phyloP scores from a whole-genome alignment of 2,797 vertebrate species.

The Pipistrellus kuhlii region DNA sequence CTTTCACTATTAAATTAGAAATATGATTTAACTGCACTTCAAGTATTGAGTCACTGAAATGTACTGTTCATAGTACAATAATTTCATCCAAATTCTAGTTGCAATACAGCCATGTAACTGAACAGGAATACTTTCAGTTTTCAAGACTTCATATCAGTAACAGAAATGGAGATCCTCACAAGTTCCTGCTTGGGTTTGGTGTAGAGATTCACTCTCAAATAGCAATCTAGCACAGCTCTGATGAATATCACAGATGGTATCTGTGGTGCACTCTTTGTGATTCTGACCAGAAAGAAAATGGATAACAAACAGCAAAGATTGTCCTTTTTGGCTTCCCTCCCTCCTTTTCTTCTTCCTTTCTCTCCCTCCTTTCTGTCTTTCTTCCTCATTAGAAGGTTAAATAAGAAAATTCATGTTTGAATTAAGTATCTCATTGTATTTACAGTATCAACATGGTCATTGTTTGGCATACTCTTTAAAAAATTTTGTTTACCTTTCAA shows the following conservation, averaged over 20 bases:
- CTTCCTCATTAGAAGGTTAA: neutral
- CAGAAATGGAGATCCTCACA: neutral
- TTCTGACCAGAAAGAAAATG: neutral
- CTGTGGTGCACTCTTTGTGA: neutral
- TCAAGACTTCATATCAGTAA: slow-evolving; percentile 47
- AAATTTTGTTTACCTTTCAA: neutral
- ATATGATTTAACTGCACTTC: slow-evolving; percentile 44
- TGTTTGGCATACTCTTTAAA: neutral
- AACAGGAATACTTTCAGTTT: slow-evolving; percentile 55
- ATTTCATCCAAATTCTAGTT: slow-evolving; percentile 43
- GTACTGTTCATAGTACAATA: slow-evolving; percentile 13
- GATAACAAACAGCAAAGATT: neutral
- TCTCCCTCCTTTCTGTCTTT: too few relatives aligned
- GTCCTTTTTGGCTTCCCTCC: neutral
- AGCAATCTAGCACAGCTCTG: neutral
- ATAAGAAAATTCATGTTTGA: slow-evolving; percentile 42
- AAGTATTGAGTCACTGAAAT: slow-evolving; percentile 54
- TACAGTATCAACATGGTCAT: neutral
- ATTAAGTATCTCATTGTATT: slow-evolving; percentile 31
- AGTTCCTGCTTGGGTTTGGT: neutral
- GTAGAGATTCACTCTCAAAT: neutral
- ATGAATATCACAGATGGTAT: neutral
- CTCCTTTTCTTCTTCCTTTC: neutral
- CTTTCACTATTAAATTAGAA: slow-evolving; percentile 63
- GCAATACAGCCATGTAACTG: slow-evolving; percentile 4